Evolutionary conservation across 1,140 invertebrate species (phyloP).

Genomic region (Neuroterus valhalla): DNA sequence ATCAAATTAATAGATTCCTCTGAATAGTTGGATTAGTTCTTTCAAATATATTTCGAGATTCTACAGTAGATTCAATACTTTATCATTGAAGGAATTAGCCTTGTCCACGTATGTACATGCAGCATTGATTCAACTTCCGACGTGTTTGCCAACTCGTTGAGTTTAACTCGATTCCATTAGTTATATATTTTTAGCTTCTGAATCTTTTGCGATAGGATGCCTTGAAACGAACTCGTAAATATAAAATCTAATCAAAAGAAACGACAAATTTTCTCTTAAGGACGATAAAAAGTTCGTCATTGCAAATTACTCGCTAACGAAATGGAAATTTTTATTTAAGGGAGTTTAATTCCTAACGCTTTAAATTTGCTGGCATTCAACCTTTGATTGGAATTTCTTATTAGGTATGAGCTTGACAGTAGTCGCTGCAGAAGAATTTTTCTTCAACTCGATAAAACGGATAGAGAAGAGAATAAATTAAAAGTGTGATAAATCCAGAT

Average conservation of each 20-base stretch:
- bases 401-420: too few species aligned
- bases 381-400: too few species aligned
- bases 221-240: neutral
- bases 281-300: neutral
- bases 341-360: too few species aligned
- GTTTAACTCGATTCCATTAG: slow-evolving; percentile 16
- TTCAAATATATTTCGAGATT: neutral
- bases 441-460: too few species aligned
- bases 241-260: neutral
- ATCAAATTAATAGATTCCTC: too few species aligned
- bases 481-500: too few species aligned
- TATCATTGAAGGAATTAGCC: slow-evolving; percentile 7
- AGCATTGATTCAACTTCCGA: slow-evolving; percentile 19
- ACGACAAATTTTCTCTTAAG: neutral
- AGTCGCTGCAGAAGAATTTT: too few species aligned
- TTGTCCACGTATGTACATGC: neutral
- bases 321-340: too few species aligned
- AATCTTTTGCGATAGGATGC: slow-evolving; percentile 1
- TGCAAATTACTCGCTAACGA: too few species aligned
- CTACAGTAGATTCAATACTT: neutral
- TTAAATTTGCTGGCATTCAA: too few species aligned
- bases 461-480: too few species aligned
- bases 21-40: neutral
- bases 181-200: slow-evolving; percentile 23
- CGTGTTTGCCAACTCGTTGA: slow-evolving; percentile 26